phyloP scores from a whole-genome alignment of 2,888 invertebrate species.

The Andrena bicolor region DNA sequence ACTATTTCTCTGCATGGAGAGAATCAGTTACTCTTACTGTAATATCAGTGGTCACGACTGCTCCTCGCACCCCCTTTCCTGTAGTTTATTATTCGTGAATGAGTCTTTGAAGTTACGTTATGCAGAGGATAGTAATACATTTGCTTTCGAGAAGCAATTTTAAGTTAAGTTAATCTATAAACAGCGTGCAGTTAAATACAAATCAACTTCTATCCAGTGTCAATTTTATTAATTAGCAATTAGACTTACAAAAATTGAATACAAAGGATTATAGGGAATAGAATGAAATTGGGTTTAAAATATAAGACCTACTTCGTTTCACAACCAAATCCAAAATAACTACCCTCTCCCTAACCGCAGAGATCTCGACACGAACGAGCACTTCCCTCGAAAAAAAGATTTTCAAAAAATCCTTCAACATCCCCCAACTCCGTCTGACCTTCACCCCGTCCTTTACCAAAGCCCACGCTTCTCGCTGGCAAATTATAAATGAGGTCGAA shows the following conservation, averaged over 20 bases:
- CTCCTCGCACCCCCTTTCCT: neutral
- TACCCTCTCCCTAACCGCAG: neutral
- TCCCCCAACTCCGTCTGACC: neutral
- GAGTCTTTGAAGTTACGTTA: neutral
- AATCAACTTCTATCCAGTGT: too few relatives aligned
- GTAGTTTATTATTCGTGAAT: too few relatives aligned
- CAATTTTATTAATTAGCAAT: too few relatives aligned
- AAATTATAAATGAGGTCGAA: neutral
- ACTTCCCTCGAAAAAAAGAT: neutral
- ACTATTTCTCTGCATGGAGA: neutral
- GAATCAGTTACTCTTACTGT: slow-evolving; percentile 20
- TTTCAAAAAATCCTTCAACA: neutral
- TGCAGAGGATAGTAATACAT: too few relatives aligned
- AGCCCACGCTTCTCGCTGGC: neutral
- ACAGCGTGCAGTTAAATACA: too few relatives aligned
- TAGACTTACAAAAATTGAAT: too few relatives aligned
- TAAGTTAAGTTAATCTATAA: too few relatives aligned
- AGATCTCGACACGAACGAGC: neutral
- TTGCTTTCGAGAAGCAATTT: too few relatives aligned
- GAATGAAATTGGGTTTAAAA: too few relatives aligned
- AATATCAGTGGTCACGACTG: neutral
- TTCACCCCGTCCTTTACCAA: neutral
- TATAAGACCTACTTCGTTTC: too few relatives aligned
- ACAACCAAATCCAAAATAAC: too few relatives aligned
- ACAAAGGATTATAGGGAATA: too few relatives aligned